Evolutionary conservation across 2,888 invertebrate genomes (phyloP).

Genomic region (Clunio marinus): DNA sequence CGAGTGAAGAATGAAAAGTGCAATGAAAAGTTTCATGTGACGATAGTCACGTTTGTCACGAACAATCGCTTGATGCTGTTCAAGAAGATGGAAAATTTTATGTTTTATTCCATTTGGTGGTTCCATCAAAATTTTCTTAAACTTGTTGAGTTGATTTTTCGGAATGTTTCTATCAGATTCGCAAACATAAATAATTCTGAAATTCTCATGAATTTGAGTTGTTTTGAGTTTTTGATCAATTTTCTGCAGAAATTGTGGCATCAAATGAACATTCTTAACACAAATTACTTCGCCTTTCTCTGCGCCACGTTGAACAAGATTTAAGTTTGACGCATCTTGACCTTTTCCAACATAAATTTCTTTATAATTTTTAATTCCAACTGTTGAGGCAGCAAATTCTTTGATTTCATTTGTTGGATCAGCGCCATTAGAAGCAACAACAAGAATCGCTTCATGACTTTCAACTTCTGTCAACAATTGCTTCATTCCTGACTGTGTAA

Average conservation of each 20-base stretch:
- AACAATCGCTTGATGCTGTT: constrained; percentile 58
- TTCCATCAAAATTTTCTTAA: constrained; percentile 76
- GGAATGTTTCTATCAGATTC: constrained; percentile 76
- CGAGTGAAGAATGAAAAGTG: constrained; percentile 84
- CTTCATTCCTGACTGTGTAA: constrained; percentile 20
- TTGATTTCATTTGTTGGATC: constrained; percentile 83
- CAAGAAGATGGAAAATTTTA: constrained; percentile 70
- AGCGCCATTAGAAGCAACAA: constrained; percentile 82
- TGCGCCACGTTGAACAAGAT: constrained; percentile 57
- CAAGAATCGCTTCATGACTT: constrained; percentile 66
- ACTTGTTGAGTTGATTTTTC: constrained; percentile 67
- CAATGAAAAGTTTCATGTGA: constrained; percentile 63
- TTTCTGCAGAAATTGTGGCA: constrained; percentile 64
- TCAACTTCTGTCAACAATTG: constrained; percentile 17
- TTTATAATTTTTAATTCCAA: constrained; percentile 54
- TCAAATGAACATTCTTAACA: constrained; percentile 75
- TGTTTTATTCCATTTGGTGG: constrained; percentile 82
- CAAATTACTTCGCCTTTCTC: constrained; percentile 70
- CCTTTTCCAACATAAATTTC: constrained; percentile 80
- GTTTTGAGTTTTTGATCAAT: constrained; percentile 63
- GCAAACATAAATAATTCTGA: constrained; percentile 80
- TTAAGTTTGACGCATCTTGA: constrained; percentile 62
- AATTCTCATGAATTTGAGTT: constrained; percentile 54
- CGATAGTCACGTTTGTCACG: constrained; percentile 47
- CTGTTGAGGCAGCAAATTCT: constrained; percentile 57